Conservation (phyloP, 2,888 invertebrate species). For the Sturmia bella region DNA sequence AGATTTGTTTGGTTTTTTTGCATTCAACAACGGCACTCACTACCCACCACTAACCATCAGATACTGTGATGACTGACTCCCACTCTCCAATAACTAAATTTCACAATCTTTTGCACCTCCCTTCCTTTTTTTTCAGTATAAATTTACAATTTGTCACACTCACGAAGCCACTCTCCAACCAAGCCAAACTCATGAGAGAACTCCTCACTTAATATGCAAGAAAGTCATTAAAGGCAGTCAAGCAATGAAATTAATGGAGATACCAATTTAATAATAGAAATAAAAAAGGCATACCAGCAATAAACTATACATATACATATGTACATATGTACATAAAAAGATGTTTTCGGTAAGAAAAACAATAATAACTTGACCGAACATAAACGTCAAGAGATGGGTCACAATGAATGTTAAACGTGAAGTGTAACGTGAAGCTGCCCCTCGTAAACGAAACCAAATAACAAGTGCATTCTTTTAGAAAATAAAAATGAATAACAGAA, state of each 20-base stretch:
- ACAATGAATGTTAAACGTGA: slow-evolving; percentile 39
- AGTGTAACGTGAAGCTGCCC: slow-evolving; percentile 6
- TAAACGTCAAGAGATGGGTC: slow-evolving; percentile 61
- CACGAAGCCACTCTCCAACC: slow-evolving; percentile 43
- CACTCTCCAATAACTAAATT: slow-evolving; percentile 34
- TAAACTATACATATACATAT: too few relatives aligned
- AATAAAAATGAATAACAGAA: slow-evolving; percentile 29
- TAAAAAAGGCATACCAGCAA: slow-evolving; percentile 1
- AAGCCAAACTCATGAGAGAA: slow-evolving; percentile 3
- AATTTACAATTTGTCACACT: slow-evolving; percentile 74
- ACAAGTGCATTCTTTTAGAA: slow-evolving; percentile 56
- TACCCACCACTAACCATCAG: slow-evolving; percentile 61
- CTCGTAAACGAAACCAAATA: neutral
- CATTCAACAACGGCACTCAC: slow-evolving; percentile 59
- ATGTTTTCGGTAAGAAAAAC: neutral
- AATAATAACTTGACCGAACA: slow-evolving; percentile 45
- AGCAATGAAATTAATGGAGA: slow-evolving; percentile 30
- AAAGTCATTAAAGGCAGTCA: slow-evolving; percentile 16
- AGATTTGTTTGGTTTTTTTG: slow-evolving; percentile 39
- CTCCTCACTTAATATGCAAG: slow-evolving; percentile 28
- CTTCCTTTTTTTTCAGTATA: slow-evolving; percentile 71
- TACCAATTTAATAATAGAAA: slow-evolving; percentile 28
- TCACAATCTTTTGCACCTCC: slow-evolving; percentile 47
- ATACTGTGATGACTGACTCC: slow-evolving; percentile 46
- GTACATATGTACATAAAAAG: too few relatives aligned